These are phyloP conservation scores for Napeogenes sylphis DNA, from an alignment of 2,888 invertebrate genomes.

Conservation along the genomic window DNA sequence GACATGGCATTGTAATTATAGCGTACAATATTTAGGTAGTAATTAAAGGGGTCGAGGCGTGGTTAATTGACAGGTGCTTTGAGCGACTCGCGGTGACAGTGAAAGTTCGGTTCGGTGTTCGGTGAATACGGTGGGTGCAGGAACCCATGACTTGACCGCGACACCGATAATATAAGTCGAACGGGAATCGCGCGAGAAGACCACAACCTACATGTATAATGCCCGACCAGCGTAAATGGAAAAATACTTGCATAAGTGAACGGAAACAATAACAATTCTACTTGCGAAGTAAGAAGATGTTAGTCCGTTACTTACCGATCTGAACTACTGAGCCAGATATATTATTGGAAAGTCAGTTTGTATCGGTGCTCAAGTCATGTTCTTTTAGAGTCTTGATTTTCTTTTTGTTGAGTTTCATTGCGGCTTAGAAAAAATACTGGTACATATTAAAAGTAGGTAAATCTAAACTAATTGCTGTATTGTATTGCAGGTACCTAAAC, in stretches of 20 bases:
- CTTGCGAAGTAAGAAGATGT: slow-evolving; percentile 59
- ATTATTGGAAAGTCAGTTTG: slow-evolving; percentile 39
- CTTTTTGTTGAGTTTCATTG: slow-evolving; percentile 8
- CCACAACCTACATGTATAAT: slow-evolving; percentile 59
- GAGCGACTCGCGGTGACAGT: slow-evolving; percentile 37
- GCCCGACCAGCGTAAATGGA: slow-evolving; percentile 47
- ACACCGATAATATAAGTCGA: slow-evolving; percentile 46
- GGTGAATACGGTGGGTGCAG: slow-evolving; percentile 31
- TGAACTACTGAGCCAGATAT: slow-evolving; percentile 38
- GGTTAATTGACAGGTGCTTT: slow-evolving; percentile 46
- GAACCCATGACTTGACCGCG: slow-evolving; percentile 42
- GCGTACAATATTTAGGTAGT: slow-evolving; percentile 60
- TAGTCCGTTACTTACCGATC: slow-evolving; percentile 54
- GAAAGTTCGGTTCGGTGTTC: slow-evolving; percentile 28
- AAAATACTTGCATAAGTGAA: slow-evolving; percentile 53
- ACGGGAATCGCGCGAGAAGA: slow-evolving; percentile 36
- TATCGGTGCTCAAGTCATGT: slow-evolving; percentile 26
- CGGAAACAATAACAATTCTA: slow-evolving; percentile 55
- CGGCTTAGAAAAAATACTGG: too few relatives aligned
- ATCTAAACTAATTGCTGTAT: too few relatives aligned
- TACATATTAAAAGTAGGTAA: too few relatives aligned
- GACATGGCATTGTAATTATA: slow-evolving; percentile 61
- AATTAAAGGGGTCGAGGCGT: slow-evolving; percentile 50
- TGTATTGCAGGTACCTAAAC: too few relatives aligned
- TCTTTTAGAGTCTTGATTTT: slow-evolving; percentile 20